Conservation (phyloP, 2,888 invertebrate species). For the Synanthedon tipuliformis region DNA sequence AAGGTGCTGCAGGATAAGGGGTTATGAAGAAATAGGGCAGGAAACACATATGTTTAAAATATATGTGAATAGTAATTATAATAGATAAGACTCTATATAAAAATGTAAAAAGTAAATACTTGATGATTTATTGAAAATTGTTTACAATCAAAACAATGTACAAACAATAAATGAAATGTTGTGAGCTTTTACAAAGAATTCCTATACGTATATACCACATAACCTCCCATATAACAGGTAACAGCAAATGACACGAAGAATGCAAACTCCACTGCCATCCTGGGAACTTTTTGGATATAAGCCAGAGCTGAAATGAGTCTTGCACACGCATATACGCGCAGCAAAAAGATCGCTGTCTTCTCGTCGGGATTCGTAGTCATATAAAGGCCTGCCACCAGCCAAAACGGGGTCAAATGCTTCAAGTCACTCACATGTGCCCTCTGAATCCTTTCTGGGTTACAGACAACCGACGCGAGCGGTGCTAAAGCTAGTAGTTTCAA, state of each 20-base stretch:
- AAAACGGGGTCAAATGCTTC: constrained; percentile 40
- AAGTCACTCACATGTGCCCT: constrained; percentile 33
- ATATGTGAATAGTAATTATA: too few species aligned
- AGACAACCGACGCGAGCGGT: constrained; percentile 23
- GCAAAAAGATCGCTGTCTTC: constrained; percentile 15
- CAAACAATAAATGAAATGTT: too few species aligned
- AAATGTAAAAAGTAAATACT: too few species aligned
- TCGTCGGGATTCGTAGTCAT: constrained; percentile 29
- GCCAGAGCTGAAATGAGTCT: constrained; percentile 23
- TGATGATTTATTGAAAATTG: too few species aligned
- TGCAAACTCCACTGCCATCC: constrained; percentile 15
- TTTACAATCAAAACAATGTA: too few species aligned
- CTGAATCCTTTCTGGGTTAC: constrained; percentile 22
- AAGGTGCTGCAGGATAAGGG: too few species aligned
- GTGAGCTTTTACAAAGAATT: constrained; percentile 4
- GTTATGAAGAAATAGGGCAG: too few species aligned
- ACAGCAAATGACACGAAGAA: constrained; percentile 31
- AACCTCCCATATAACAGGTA: constrained; percentile 26
- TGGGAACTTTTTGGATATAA: constrained; percentile 22
- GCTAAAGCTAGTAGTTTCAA: constrained; percentile 19
- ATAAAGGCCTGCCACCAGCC: constrained; percentile 37
- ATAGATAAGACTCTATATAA: too few species aligned
- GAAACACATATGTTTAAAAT: too few species aligned
- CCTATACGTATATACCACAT: constrained; percentile 27
- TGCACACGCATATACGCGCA: constrained; percentile 23